Evolutionary conservation across 1,140 invertebrate species (phyloP).

Genomic region (Drosophila lini): DNA sequence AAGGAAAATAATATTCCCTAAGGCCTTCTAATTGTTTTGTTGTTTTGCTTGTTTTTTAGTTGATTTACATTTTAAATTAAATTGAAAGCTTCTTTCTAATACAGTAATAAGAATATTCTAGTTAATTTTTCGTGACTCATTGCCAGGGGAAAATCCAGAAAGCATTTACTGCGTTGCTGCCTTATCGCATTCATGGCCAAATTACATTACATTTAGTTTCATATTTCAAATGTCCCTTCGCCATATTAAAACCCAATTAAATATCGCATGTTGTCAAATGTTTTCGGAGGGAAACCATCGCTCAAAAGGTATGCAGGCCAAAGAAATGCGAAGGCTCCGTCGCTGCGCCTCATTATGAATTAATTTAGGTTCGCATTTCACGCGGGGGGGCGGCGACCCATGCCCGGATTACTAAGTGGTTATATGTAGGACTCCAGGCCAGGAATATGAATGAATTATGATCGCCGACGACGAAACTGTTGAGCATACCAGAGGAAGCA

Average conservation of each 20-base stretch:
- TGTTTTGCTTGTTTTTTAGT: slow-evolving; percentile 24
- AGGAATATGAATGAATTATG: slow-evolving; percentile 77
- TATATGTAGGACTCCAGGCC: slow-evolving; percentile 61
- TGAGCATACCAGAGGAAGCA: slow-evolving; percentile 26
- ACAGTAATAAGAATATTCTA: slow-evolving; percentile 8
- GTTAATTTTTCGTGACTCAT: slow-evolving; percentile 24
- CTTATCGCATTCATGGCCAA: slow-evolving; percentile 52
- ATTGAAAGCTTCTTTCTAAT: slow-evolving; percentile 15
- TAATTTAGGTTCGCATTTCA: slow-evolving; percentile 72
- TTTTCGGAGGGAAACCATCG: slow-evolving; percentile 9
- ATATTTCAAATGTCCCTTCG: slow-evolving; percentile 32
- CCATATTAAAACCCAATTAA: slow-evolving; percentile 74
- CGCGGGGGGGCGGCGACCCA: not conserved
- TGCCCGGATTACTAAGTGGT: slow-evolving; percentile 54
- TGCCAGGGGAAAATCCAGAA: slow-evolving; percentile 29
- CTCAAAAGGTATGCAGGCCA: slow-evolving; percentile 35
- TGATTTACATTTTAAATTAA: slow-evolving; percentile 44
- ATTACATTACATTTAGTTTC: slow-evolving; percentile 52
- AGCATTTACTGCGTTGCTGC: slow-evolving; percentile 18
- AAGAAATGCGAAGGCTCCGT: slow-evolving; percentile 21
- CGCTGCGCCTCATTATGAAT: slow-evolving; percentile 68
- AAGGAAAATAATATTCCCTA: slow-evolving; percentile 10
- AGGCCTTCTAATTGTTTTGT: slow-evolving; percentile 12
- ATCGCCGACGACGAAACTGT: slow-evolving; percentile 55
- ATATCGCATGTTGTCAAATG: slow-evolving; percentile 76